Percentiles rank a stretch among this genome's conserved stretches.
These are phyloP conservation scores for Cromileptes altivelis DNA, from an alignment of 2,113 vertebrate genomes.

Conservation along the genomic window DNA sequence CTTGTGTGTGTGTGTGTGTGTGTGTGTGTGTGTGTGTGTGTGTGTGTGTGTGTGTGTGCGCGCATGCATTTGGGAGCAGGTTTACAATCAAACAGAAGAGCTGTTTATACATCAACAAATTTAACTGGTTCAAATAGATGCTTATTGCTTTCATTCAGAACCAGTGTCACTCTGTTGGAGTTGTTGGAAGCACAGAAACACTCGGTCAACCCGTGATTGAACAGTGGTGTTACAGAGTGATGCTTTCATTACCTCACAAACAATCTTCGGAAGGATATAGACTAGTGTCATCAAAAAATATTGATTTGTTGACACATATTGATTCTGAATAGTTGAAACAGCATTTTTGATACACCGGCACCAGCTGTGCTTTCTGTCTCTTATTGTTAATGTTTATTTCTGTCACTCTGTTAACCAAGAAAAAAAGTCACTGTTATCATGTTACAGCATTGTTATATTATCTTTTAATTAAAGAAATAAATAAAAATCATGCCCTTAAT, in stretches of 20 bases:
- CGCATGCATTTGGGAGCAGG: constrained; percentile 8
- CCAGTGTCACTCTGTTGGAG: background rate
- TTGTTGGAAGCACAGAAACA: background rate
- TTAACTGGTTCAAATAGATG: constrained; percentile 12
- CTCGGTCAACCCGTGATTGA: background rate
- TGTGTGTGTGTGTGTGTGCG: background rate
- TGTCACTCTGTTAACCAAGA: too few species aligned
- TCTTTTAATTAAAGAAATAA: too few species aligned
- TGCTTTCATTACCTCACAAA: background rate
- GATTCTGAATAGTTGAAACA: too few species aligned
- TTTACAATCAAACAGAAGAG: constrained; percentile 67
- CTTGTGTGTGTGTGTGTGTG: background rate
- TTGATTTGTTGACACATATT: too few species aligned
- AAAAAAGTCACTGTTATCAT: too few species aligned
- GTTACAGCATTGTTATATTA: too few species aligned
- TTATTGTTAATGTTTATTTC: too few species aligned
- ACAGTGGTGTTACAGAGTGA: background rate
- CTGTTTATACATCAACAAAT: constrained; percentile 60
- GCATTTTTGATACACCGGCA: too few species aligned
- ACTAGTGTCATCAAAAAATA: too few species aligned
- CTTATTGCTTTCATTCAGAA: background rate
- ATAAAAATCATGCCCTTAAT: too few species aligned
- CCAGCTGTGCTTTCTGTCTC: too few species aligned
- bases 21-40: background rate
- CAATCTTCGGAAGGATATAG: background rate